Conservation (phyloP, 2,888 invertebrate genomes). For the Pollenia angustigena region DNA sequence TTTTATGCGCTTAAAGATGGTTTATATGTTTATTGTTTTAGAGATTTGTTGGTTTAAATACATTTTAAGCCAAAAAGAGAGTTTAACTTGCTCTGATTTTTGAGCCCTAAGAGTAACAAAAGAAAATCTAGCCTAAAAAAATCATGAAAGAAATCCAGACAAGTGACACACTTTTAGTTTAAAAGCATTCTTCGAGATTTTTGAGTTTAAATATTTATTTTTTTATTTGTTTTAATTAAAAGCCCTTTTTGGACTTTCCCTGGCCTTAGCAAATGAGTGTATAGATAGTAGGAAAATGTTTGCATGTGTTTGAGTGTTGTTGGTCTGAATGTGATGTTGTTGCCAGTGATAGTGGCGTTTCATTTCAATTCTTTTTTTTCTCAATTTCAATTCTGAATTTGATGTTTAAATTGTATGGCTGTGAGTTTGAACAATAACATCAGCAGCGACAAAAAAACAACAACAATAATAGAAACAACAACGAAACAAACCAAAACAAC, state of each 20-base stretch:
- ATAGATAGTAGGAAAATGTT: conserved; percentile 22
- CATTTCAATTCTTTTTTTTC: conserved; percentile 37
- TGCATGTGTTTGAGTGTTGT: conserved; percentile 56
- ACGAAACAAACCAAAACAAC: background rate
- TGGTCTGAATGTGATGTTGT: conserved; percentile 58
- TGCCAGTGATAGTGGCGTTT: conserved; percentile 64
- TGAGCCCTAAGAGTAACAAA: no score
- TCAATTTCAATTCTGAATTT: conserved; percentile 66
- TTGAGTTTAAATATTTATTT: background rate
- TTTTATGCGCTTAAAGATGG: no score
- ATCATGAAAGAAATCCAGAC: no score
- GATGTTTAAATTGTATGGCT: conserved; percentile 72
- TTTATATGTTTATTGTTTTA: no score
- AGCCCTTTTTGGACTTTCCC: background rate
- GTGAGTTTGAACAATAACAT: conserved; percentile 64
- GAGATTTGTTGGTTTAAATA: no score
- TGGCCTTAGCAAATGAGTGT: background rate
- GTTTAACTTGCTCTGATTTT: no score
- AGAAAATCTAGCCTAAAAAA: no score
- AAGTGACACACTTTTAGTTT: no score
- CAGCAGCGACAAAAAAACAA: conserved; percentile 43
- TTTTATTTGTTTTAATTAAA: background rate
- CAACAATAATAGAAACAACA: conserved; percentile 22
- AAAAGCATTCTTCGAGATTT: background rate
- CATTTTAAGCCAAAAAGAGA: no score